These are phyloP conservation scores for Stegastes partitus DNA, from an alignment of 2,113 vertebrate species.

Conservation along the genomic window DNA sequence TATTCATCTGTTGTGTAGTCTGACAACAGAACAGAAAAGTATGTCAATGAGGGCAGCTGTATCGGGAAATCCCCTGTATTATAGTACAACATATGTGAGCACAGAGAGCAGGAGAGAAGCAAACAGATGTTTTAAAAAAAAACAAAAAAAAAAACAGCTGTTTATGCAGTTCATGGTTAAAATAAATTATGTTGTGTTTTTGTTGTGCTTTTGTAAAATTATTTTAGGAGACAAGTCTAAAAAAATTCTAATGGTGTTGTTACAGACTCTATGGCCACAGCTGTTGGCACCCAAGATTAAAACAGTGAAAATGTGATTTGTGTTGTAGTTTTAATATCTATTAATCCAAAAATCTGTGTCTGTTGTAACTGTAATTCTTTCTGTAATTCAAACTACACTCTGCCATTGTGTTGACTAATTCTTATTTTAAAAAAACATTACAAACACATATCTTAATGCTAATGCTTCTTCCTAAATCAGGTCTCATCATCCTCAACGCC, in stretches of 20 bases:
- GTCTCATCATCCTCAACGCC: constrained; percentile 95
- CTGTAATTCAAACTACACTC: neutral
- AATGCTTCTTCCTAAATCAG: constrained; percentile 75
- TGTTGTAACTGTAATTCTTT: neutral
- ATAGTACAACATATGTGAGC: no score
- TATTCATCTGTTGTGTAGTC: no score
- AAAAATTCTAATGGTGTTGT: neutral
- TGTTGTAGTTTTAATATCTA: neutral
- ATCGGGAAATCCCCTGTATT: no score
- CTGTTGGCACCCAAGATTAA: neutral
- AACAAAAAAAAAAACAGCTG: no score
- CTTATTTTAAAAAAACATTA: neutral
- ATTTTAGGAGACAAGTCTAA: constrained; percentile 17
- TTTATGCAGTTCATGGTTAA: constrained; percentile 45
- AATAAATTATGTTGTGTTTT: constrained; percentile 43
- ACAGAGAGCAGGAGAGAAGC: no score
- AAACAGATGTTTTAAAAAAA: no score
- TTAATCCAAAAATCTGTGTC: neutral
- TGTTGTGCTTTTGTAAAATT: constrained; percentile 3
- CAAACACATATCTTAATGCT: neutral
- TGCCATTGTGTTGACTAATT: neutral
- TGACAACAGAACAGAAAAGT: no score
- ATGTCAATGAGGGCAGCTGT: no score
- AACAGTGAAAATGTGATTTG: neutral
- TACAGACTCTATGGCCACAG: constrained; percentile 6